phyloP scores from a whole-genome alignment of 2,888 invertebrate genomes.

The Neuroscelio doddi region DNA sequence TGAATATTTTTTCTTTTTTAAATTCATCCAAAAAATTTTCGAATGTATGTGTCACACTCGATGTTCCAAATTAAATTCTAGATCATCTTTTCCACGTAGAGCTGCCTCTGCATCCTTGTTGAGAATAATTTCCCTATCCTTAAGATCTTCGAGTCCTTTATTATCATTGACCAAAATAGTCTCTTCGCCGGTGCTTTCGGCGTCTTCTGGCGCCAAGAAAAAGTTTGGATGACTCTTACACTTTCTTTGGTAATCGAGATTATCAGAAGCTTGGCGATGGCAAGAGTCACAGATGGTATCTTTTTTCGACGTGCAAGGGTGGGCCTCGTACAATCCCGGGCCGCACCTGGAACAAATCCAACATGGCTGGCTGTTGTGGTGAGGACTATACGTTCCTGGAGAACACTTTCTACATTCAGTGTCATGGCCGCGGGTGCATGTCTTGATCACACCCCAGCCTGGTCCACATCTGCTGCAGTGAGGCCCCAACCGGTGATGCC shows the following conservation, averaged over 20 bases:
- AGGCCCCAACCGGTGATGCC: slow-evolving; percentile 63
- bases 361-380: slow-evolving; percentile 70
- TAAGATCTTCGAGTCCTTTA: slow-evolving; percentile 22
- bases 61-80: slow-evolving; percentile 16
- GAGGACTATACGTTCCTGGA: slow-evolving; percentile 69
- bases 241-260: slow-evolving; percentile 60
- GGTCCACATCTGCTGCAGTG: slow-evolving; percentile 71
- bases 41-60: slow-evolving; percentile 31
- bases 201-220: slow-evolving; percentile 68
- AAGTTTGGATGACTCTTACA: slow-evolving; percentile 57
- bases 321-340: slow-evolving; percentile 71
- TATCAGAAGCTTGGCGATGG: slow-evolving; percentile 61
- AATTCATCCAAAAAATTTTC: slow-evolving; percentile 17
- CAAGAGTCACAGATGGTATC: slow-evolving; percentile 72
- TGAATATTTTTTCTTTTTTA: slow-evolving; percentile 12
- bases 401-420: slow-evolving; percentile 68
- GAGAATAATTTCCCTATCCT: slow-evolving; percentile 57
- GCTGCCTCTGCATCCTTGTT: slow-evolving; percentile 61
- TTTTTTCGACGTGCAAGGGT: slow-evolving; percentile 64
- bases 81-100: slow-evolving; percentile 34
- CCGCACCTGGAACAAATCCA: slow-evolving; percentile 72
- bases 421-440: slow-evolving; percentile 63
- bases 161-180: slow-evolving; percentile 65
- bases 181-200: slow-evolving; percentile 64
- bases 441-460: slow-evolving; percentile 68